phyloP scores from a whole-genome alignment of 2,113 vertebrate genomes.

The Anolis carolinensis region DNA sequence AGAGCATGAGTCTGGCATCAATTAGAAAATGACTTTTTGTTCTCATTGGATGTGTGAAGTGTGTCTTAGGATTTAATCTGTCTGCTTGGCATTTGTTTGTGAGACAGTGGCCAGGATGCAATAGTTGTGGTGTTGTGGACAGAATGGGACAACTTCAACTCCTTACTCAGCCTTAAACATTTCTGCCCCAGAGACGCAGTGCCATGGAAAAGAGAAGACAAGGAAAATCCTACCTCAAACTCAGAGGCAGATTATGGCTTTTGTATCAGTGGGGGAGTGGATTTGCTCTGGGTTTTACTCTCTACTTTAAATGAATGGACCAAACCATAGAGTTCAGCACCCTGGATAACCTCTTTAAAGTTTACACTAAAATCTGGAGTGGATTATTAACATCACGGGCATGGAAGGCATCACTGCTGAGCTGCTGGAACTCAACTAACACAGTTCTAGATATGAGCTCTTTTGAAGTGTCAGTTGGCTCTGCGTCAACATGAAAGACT shows the following conservation, averaged over 20 bases:
- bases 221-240: background rate
- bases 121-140: background rate
- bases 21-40: background rate
- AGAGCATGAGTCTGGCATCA: background rate
- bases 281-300: too few relatives aligned
- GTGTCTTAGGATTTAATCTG: background rate
- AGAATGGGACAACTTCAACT: background rate
- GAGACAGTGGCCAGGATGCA: background rate
- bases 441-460: background rate
- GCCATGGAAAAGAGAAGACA: background rate
- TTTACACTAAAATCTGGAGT: too few relatives aligned
- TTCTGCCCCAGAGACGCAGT: background rate
- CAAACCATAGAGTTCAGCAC: too few relatives aligned
- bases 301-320: too few relatives aligned
- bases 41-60: background rate
- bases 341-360: too few relatives aligned
- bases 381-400: too few relatives aligned
- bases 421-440: too few relatives aligned
- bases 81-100: background rate
- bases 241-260: background rate
- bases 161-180: background rate
- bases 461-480: background rate
- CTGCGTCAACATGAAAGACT: background rate
- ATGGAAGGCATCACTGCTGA: too few relatives aligned
- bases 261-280: too few relatives aligned